A percentile compares a stretch with the other conserved stretches of the same genome.
phyloP scores from a whole-genome alignment of 1,140 invertebrate species.

The Magallana angulata region DNA sequence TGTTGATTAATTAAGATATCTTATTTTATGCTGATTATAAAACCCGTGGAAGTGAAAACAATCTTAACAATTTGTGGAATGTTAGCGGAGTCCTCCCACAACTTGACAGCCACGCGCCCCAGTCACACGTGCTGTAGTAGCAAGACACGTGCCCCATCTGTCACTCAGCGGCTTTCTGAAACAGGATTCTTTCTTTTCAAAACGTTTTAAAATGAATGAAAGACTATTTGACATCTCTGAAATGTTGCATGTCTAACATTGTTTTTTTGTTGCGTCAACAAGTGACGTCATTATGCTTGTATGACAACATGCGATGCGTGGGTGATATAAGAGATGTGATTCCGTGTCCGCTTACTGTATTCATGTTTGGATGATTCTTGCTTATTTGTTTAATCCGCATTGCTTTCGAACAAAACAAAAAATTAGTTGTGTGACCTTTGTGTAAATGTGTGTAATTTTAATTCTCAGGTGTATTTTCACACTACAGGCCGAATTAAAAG shows the following conservation, averaged over 20 bases:
- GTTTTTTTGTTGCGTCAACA: neutral
- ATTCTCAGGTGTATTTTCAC: constrained; percentile 46
- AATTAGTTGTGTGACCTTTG: neutral
- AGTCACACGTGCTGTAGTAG: neutral
- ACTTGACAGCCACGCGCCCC: constrained; percentile 22
- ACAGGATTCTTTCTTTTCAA: neutral
- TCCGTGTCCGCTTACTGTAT: neutral
- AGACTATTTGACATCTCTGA: neutral
- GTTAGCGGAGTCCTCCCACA: constrained; percentile 9
- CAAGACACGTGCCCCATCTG: neutral
- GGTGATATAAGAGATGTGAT: neutral
- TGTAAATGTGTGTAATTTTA: constrained; percentile 31
- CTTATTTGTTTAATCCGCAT: constrained; percentile 9
- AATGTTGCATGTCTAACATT: constrained; percentile 3
- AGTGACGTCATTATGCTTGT: neutral
- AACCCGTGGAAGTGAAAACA: neutral
- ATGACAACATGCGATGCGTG: neutral
- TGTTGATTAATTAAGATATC: no score
- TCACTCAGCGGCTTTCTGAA: neutral
- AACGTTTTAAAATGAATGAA: neutral
- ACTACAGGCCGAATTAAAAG: constrained; percentile 42
- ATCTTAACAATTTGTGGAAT: constrained; percentile 8
- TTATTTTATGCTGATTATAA: neutral
- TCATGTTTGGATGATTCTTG: neutral
- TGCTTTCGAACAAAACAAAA: neutral